Percentiles rank a stretch among this genome's conserved stretches.
Evolutionary conservation across 2,888 invertebrate genomes (phyloP).

Genomic region (Parelbella ahira): DNA sequence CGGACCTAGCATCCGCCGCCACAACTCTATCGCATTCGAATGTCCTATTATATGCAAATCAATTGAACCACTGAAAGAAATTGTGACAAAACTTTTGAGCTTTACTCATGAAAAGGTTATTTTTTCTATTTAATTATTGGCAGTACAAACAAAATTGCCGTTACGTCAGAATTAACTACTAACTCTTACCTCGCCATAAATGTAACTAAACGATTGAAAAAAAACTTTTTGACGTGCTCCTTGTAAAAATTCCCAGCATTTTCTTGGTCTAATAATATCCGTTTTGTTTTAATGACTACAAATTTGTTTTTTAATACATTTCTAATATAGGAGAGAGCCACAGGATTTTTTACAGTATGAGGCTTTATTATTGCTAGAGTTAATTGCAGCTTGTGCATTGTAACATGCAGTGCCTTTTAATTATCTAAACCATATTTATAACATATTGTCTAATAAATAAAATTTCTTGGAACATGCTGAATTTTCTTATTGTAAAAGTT

Average conservation of each 20-base stretch:
- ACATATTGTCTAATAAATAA: too few relatives aligned
- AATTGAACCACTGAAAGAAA: constrained; percentile 86
- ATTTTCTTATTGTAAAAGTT: too few relatives aligned
- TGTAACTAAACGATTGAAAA: constrained; percentile 88
- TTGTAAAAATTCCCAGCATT: constrained; percentile 88
- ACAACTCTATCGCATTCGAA: constrained; percentile 86
- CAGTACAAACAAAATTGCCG: too few relatives aligned
- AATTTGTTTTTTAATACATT: constrained; percentile 85
- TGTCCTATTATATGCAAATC: constrained; percentile 89
- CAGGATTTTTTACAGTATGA: constrained; percentile 88
- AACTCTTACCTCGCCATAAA: constrained; percentile 87
- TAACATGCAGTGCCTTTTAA: constrained; percentile 20
- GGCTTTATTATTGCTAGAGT: constrained; percentile 94
- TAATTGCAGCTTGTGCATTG: constrained; percentile 81
- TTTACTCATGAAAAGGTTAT: too few relatives aligned
- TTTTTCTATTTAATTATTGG: too few relatives aligned
- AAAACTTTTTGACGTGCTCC: constrained; percentile 91
- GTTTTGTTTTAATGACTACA: constrained; percentile 85
- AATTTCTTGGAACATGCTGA: too few relatives aligned
- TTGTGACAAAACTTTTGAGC: too few relatives aligned
- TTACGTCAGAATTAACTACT: constrained; percentile 12
- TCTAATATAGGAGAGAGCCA: constrained; percentile 84
- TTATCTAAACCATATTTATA: too few relatives aligned
- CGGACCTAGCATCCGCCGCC: constrained; percentile 93
- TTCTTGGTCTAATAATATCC: constrained; percentile 79